These are phyloP conservation scores for Drosophila neotestacea DNA, from an alignment of 2,888 invertebrate species.

Conservation along the genomic window DNA sequence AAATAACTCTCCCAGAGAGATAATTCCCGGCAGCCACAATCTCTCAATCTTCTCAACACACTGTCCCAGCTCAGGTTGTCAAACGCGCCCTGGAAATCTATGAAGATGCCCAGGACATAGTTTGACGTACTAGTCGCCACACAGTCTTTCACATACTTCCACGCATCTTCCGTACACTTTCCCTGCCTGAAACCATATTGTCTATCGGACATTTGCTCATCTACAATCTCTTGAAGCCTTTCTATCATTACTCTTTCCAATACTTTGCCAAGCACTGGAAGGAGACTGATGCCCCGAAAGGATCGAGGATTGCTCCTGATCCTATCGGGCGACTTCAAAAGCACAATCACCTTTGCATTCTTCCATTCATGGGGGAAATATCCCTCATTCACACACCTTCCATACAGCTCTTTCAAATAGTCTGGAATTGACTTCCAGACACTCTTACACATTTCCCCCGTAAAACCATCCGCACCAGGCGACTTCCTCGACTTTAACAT, in stretches of 20 bases:
- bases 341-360: slow-evolving; percentile 16
- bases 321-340: slow-evolving; percentile 41
- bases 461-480: slow-evolving; percentile 12
- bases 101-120: slow-evolving; percentile 28
- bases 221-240: slow-evolving; percentile 18
- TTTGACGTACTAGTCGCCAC: slow-evolving; percentile 16
- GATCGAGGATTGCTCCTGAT: slow-evolving; percentile 44
- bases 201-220: slow-evolving; percentile 12
- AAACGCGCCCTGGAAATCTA: slow-evolving; percentile 39
- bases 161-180: slow-evolving; percentile 17
- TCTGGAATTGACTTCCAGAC: slow-evolving; percentile 14
- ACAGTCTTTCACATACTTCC: slow-evolving; percentile 3
- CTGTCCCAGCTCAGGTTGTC: slow-evolving; percentile 43
- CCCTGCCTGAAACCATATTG: slow-evolving; percentile 21
- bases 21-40: slow-evolving; percentile 22
- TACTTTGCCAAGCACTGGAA: slow-evolving; percentile 51
- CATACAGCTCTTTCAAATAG: slow-evolving; percentile 6
- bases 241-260: slow-evolving; percentile 18
- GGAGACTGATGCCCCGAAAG: slow-evolving; percentile 36
- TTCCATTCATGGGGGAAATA: slow-evolving; percentile 6
- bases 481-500: slow-evolving; percentile 16
- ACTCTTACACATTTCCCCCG: slow-evolving; percentile 7
- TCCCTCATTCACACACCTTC: slow-evolving; percentile 2
- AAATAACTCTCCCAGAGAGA: slow-evolving; percentile 19
- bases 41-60: slow-evolving; percentile 15